Evolutionary conservation across 2,888 invertebrate genomes (phyloP).

Genomic region (Acleris laterana): DNA sequence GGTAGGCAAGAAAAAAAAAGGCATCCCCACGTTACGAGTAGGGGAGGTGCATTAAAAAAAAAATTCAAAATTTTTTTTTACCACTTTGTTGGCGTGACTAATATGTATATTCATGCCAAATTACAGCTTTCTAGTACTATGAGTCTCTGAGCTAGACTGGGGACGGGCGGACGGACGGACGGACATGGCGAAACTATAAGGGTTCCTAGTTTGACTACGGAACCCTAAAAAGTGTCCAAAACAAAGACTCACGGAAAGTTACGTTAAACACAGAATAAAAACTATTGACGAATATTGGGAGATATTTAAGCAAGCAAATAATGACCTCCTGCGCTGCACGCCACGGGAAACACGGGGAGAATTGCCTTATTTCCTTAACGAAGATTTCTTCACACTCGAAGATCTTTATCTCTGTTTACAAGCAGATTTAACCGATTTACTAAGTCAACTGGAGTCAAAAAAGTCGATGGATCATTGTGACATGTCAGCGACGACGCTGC

Average conservation of each 20-base stretch:
- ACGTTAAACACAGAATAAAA: constrained; percentile 1
- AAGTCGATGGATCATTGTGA: not conserved
- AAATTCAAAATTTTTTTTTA: too few relatives aligned
- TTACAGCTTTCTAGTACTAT: too few relatives aligned
- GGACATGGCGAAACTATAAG: too few relatives aligned
- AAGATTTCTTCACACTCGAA: constrained; percentile 18
- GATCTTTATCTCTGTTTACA: constrained; percentile 16
- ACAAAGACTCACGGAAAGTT: not conserved
- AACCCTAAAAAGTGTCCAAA: constrained; percentile 13
- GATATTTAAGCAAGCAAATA: constrained; percentile 11
- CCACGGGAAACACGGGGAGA: constrained; percentile 10
- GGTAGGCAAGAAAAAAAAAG: too few relatives aligned
- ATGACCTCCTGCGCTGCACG: not conserved
- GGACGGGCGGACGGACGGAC: too few relatives aligned
- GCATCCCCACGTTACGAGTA: too few relatives aligned
- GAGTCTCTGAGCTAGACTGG: too few relatives aligned
- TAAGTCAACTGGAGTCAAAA: not conserved
- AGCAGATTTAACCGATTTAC: constrained; percentile 11
- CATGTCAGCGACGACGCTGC: constrained; percentile 1
- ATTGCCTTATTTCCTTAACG: constrained; percentile 11
- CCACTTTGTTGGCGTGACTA: too few relatives aligned
- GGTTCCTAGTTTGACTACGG: too few relatives aligned
- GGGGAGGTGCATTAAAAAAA: too few relatives aligned
- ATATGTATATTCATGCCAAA: too few relatives aligned
- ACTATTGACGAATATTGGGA: constrained; percentile 12